These are phyloP conservation scores for Dipodomys stephensi DNA, from an alignment of 2,113 vertebrate genomes.

Conservation along the genomic window DNA sequence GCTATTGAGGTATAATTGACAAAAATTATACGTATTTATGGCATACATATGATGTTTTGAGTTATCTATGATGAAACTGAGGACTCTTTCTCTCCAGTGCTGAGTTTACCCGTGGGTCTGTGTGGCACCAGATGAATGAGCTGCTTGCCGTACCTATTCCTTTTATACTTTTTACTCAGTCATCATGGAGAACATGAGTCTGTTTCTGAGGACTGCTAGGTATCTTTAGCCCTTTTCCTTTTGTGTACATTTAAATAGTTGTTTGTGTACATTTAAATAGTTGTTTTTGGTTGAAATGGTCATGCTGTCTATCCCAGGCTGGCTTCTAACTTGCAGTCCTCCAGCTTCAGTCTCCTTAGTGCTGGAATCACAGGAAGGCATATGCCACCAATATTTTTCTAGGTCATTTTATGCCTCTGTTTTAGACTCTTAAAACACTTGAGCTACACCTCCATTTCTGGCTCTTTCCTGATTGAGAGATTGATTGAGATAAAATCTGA, in stretches of 20 bases:
- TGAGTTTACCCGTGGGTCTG: neutral
- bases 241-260: neutral
- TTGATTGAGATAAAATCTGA: no score
- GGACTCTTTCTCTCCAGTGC: neutral
- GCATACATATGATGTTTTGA: no score
- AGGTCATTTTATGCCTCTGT: slow-evolving; percentile 22
- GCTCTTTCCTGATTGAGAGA: no score
- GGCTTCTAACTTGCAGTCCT: neutral
- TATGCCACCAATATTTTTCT: slow-evolving; percentile 1
- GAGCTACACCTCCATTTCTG: no score
- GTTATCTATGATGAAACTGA: neutral
- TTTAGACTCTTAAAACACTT: neutral
- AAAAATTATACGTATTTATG: neutral
- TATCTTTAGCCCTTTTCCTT: neutral
- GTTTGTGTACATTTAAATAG: neutral
- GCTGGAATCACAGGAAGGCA: neutral
- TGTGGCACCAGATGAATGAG: neutral
- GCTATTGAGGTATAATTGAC: neutral
- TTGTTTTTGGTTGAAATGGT: neutral
- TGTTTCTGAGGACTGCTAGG: neutral
- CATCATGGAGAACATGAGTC: neutral
- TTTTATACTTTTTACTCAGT: slow-evolving; percentile 2
- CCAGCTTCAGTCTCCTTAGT: neutral
- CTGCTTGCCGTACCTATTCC: neutral
- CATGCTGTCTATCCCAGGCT: neutral